phyloP scores from a whole-genome alignment of 2,888 invertebrate genomes.

The Eupithecia subfuscata region DNA sequence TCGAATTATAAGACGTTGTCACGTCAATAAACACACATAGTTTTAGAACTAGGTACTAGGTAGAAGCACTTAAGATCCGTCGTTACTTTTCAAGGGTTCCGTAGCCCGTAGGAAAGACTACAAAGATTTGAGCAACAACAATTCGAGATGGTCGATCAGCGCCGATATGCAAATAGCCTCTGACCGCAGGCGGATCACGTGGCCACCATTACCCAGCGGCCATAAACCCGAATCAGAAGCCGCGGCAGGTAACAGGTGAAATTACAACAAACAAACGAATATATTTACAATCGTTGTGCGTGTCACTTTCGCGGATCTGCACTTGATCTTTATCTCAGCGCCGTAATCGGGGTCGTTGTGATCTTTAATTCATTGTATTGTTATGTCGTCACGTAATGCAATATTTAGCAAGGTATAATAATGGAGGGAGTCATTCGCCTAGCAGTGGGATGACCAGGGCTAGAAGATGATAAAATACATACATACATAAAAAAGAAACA shows the following conservation, averaged over 20 bases:
- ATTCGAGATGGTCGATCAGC: background rate
- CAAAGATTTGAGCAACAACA: background rate
- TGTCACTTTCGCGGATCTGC: conserved; percentile 27
- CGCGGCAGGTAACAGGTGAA: conserved; percentile 38
- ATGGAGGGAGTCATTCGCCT: background rate
- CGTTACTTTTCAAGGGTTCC: too few species aligned
- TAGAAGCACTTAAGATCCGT: too few species aligned
- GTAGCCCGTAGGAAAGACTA: background rate
- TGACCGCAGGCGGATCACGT: background rate
- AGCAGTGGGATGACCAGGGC: too few species aligned
- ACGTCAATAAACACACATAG: too few species aligned
- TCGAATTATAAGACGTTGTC: too few species aligned
- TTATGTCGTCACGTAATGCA: background rate
- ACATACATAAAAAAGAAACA: background rate
- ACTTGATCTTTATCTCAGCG: conserved; percentile 27
- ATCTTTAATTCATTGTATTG: conserved; percentile 8
- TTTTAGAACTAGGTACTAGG: too few species aligned
- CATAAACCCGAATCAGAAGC: conserved; percentile 32
- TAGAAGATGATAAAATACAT: too few species aligned
- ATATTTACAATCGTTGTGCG: conserved; percentile 20
- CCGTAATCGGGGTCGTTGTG: background rate
- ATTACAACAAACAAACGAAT: conserved; percentile 20
- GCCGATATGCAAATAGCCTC: background rate
- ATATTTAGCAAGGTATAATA: background rate
- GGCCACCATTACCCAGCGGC: background rate